Evolutionary conservation across 2,888 invertebrate species (phyloP).

Genomic region (Leucophora obtusa): DNA sequence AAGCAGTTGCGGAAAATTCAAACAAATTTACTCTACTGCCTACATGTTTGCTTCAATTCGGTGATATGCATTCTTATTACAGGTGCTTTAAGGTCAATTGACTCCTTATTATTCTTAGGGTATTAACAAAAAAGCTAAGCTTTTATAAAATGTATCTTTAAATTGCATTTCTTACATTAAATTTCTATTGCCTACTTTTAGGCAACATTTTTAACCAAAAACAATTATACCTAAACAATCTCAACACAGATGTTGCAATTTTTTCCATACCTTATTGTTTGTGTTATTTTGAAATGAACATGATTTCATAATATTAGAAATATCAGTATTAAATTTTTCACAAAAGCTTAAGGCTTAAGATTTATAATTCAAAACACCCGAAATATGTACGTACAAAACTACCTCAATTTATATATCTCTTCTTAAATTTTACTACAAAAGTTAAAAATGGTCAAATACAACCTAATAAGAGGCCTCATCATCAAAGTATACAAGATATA

Average conservation of each 20-base stretch:
- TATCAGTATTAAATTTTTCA: constrained; percentile 23
- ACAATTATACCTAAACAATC: constrained; percentile 17
- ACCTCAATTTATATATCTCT: too few species aligned
- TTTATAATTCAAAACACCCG: constrained; percentile 33
- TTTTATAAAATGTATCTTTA: too few species aligned
- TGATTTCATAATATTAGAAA: constrained; percentile 13
- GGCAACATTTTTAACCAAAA: constrained; percentile 6
- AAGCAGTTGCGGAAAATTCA: too few species aligned
- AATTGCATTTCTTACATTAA: too few species aligned
- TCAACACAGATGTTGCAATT: constrained; percentile 18
- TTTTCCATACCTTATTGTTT: constrained; percentile 5
- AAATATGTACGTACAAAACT: not conserved
- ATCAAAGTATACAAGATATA: constrained; percentile 9
- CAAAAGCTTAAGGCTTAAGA: constrained; percentile 24
- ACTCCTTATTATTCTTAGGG: too few species aligned
- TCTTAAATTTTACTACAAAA: too few species aligned
- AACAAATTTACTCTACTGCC: too few species aligned
- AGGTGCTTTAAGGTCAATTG: too few species aligned
- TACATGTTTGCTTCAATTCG: too few species aligned
- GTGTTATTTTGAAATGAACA: constrained; percentile 8
- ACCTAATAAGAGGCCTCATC: constrained; percentile 39
- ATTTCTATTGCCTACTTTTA: constrained; percentile 31
- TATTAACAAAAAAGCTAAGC: too few species aligned
- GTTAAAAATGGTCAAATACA: constrained; percentile 36
- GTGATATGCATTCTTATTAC: too few species aligned